Evolutionary conservation across 2,797 vertebrate species (phyloP).

Genomic region (Uromys caudimaculatus): DNA sequence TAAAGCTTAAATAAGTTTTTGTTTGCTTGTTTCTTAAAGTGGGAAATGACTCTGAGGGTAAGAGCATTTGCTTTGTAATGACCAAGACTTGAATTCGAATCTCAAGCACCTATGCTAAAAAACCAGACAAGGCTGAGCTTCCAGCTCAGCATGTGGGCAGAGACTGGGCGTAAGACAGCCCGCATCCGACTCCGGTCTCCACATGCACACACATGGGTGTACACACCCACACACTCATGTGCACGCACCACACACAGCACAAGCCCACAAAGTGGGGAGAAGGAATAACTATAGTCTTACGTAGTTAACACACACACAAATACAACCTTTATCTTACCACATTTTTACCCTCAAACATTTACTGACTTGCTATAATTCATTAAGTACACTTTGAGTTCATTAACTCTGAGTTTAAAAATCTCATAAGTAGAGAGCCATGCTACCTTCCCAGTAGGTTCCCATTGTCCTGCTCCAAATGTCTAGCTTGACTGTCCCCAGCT

Average conservation of each 20-base stretch:
- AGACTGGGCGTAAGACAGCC: background rate
- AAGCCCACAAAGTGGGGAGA: background rate
- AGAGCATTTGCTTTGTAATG: background rate
- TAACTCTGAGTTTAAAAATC: conserved; percentile 46
- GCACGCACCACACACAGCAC: background rate
- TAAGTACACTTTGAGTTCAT: conserved; percentile 14
- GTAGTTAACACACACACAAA: background rate
- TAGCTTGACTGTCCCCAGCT: background rate
- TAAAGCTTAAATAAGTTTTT: background rate
- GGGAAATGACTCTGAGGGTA: background rate
- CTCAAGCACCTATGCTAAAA: background rate
- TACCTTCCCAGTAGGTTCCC: background rate
- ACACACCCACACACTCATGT: no score
- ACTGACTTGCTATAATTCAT: conserved; percentile 37
- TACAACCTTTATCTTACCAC: background rate
- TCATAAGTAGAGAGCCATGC: background rate
- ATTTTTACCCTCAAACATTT: background rate
- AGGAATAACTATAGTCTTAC: background rate
- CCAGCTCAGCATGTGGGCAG: background rate
- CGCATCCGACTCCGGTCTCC: background rate
- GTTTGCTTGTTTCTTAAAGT: background rate
- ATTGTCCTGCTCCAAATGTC: background rate
- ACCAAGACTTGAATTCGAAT: background rate
- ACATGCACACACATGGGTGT: background rate
- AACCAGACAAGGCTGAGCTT: no score